These are phyloP conservation scores for Chaenogobius annularis DNA, from an alignment of 2,113 vertebrate genomes.

Conservation along the genomic window DNA sequence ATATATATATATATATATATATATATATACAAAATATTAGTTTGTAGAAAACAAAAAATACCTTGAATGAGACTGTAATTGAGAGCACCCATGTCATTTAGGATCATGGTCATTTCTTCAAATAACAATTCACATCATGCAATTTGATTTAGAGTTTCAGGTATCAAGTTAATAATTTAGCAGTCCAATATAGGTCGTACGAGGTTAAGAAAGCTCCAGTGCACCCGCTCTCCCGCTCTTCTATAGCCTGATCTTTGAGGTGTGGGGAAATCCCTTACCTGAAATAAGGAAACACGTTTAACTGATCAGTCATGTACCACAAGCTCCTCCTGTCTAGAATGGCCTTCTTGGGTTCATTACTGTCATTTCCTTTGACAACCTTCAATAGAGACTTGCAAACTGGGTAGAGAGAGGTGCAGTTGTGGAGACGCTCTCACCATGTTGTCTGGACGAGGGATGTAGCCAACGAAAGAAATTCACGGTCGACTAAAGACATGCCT, in stretches of 20 bases:
- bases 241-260: not conserved
- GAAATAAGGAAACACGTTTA: not conserved
- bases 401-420: too few relatives aligned
- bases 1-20: too few relatives aligned
- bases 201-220: not conserved
- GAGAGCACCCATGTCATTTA: not conserved
- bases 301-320: not conserved
- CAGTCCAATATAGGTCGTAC: not conserved
- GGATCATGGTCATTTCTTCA: not conserved
- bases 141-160: not conserved
- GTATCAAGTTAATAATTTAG: slow-evolving; percentile 3
- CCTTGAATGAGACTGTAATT: not conserved
- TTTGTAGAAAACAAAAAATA: too few relatives aligned
- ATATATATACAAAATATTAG: too few relatives aligned
- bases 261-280: not conserved
- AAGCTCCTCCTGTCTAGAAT: not conserved
- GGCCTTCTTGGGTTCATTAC: not conserved
- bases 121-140: not conserved
- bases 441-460: too few relatives aligned
- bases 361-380: not conserved
- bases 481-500: too few relatives aligned
- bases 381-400: not conserved
- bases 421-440: too few relatives aligned
- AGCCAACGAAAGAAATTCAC: too few relatives aligned
- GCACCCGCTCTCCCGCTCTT: not conserved